Evolutionary conservation across 2,797 vertebrate species (phyloP).

Genomic region (Chaetodon trifasciatus): DNA sequence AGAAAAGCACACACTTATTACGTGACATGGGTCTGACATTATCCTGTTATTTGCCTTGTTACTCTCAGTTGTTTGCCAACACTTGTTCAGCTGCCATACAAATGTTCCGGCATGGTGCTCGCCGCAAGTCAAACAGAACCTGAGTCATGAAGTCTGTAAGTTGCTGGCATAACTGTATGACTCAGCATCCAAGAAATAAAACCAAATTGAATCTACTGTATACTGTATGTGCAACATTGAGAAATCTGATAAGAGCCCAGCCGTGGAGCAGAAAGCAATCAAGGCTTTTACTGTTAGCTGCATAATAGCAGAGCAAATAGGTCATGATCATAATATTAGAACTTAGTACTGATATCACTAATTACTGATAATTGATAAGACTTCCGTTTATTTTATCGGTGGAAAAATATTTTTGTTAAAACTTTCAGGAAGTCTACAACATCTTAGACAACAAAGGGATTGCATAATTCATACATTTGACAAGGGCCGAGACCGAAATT

Average conservation of each 20-base stretch:
- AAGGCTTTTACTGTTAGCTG: neutral
- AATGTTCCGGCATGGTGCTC: neutral
- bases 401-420: neutral
- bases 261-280: neutral
- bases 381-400: conserved; percentile 17
- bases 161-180: neutral
- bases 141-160: neutral
- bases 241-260: conserved; percentile 8
- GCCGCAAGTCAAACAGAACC: conserved; percentile 24
- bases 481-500: neutral
- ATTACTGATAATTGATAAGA: neutral
- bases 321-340: neutral
- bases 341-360: neutral
- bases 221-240: neutral
- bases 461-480: neutral
- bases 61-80: neutral
- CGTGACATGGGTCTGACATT: neutral
- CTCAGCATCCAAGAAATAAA: conserved; percentile 5
- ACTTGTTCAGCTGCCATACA: neutral
- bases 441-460: neutral
- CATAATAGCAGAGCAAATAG: conserved; percentile 22
- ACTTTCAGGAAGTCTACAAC: neutral
- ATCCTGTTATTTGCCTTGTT: neutral
- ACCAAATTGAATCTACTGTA: neutral
- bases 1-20: neutral